Evolutionary conservation across 1,140 invertebrate species (phyloP).

Genomic region (Elysia chlorotica): DNA sequence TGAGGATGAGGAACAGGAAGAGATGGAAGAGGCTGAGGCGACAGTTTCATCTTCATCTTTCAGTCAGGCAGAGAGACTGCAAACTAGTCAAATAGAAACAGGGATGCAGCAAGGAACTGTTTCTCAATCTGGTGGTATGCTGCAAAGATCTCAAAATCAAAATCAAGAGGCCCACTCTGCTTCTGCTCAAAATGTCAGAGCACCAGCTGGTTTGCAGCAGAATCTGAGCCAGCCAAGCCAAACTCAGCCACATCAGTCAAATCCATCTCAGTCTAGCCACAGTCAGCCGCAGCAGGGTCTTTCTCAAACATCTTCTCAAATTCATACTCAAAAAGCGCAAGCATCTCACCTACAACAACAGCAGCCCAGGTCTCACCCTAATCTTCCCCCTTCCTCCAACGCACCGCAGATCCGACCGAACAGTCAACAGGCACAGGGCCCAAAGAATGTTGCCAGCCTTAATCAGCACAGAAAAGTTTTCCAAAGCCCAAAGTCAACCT

Average conservation of each 20-base stretch:
- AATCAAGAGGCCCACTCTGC: background rate
- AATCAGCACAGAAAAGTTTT: too few relatives aligned
- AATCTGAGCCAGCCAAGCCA: background rate
- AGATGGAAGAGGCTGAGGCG: slow-evolving; percentile 5
- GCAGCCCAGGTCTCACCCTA: too few relatives aligned
- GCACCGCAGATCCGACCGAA: too few relatives aligned
- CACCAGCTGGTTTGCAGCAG: background rate
- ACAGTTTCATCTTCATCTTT: slow-evolving; percentile 16
- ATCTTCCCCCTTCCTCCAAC: too few relatives aligned
- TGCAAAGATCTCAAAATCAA: background rate
- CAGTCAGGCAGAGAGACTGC: background rate
- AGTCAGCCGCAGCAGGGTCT: background rate
- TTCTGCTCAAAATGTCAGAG: background rate
- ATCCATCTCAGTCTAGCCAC: background rate
- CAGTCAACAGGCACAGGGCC: too few relatives aligned
- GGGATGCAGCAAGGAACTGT: background rate
- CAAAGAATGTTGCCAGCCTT: too few relatives aligned
- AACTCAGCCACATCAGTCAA: background rate
- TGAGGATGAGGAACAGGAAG: slow-evolving; percentile 4
- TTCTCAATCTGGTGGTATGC: background rate
- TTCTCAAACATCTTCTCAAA: too few relatives aligned
- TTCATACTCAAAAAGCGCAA: too few relatives aligned
- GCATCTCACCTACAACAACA: too few relatives aligned
- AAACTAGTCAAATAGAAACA: background rate
- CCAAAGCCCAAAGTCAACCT: too few relatives aligned